Percentiles rank a stretch among this genome's conserved stretches.
These are phyloP conservation scores for Synergus laeviventris DNA, from an alignment of 2,888 invertebrate genomes.

Conservation along the genomic window DNA sequence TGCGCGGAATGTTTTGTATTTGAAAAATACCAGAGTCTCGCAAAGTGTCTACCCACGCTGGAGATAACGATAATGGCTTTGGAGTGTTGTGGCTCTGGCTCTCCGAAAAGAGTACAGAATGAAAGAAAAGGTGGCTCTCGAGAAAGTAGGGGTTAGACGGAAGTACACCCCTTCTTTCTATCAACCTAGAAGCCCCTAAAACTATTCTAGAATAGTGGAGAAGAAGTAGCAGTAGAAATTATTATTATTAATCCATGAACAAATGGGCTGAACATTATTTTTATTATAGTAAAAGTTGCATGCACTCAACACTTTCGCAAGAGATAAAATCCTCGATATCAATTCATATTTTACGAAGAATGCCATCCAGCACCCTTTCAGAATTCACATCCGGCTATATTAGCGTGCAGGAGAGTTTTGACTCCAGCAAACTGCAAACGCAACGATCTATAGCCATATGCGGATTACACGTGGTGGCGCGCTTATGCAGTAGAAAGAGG, in stretches of 20 bases:
- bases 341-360: not conserved
- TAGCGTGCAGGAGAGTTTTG: not conserved
- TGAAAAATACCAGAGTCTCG: conserved; percentile 35
- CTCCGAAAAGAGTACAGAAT: conserved; percentile 9
- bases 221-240: too few species aligned
- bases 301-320: not conserved
- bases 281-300: not conserved
- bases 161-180: not conserved
- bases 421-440: conserved; percentile 4
- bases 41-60: conserved; percentile 42
- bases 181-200: not conserved
- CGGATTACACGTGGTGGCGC: conserved; percentile 40
- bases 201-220: too few species aligned
- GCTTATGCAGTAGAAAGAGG: conserved; percentile 37
- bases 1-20: conserved; percentile 40
- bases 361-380: not conserved
- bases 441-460: conserved; percentile 27
- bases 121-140: conserved; percentile 5
- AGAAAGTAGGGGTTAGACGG: not conserved
- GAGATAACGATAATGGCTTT: conserved; percentile 70
- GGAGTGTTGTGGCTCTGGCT: conserved; percentile 63
- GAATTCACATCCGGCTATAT: not conserved
- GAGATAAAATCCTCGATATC: not conserved
- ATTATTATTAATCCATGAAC: too few species aligned
- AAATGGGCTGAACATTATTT: too few species aligned